These are phyloP conservation scores for Chloroclystis v-ata DNA, from an alignment of 2,888 invertebrate species.

Conservation along the genomic window DNA sequence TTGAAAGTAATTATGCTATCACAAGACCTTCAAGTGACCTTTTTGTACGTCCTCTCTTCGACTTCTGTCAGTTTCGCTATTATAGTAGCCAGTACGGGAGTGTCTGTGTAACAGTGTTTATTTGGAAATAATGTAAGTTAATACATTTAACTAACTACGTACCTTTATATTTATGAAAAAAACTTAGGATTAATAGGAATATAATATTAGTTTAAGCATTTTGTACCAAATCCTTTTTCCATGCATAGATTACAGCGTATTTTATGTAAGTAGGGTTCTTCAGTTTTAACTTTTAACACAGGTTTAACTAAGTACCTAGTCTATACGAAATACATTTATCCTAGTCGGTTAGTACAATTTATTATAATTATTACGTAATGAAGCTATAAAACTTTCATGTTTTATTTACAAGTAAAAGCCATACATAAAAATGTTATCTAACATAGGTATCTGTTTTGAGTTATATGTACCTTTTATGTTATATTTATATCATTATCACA, in stretches of 20 bases:
- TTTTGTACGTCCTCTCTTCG: constrained; percentile 58
- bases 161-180: too few species aligned
- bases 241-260: constrained; percentile 5
- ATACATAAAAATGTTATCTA: too few species aligned
- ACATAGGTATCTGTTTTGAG: too few species aligned
- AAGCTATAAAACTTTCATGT: too few species aligned
- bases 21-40: constrained; percentile 76
- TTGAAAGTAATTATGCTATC: constrained; percentile 35
- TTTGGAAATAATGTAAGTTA: constrained; percentile 42
- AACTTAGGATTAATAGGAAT: neutral
- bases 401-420: too few species aligned
- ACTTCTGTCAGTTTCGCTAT: constrained; percentile 62
- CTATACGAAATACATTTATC: too few species aligned
- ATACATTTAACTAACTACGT: constrained; percentile 12
- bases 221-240: neutral
- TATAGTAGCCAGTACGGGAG: constrained; percentile 57
- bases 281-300: too few species aligned
- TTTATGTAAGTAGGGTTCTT: constrained; percentile 5
- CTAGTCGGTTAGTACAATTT: too few species aligned
- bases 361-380: too few species aligned
- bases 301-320: too few species aligned
- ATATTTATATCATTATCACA: too few species aligned
- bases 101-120: constrained; percentile 49
- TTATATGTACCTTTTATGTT: too few species aligned
- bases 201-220: neutral